These are phyloP conservation scores for Ceriagrion tenellum DNA, from an alignment of 2,888 invertebrate genomes.

Conservation along the genomic window DNA sequence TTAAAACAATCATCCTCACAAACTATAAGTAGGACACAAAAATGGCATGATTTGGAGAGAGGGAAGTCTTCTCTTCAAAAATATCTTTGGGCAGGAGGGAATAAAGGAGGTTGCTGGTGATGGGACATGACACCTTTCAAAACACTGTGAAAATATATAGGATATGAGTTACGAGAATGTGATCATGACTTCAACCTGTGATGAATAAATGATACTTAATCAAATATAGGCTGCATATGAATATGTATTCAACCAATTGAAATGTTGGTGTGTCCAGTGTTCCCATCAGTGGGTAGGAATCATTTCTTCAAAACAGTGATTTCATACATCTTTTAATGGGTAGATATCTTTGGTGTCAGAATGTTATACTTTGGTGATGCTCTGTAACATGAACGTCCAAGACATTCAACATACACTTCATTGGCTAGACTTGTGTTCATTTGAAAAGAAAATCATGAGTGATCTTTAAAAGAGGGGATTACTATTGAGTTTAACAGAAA, in stretches of 20 bases:
- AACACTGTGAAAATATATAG: slow-evolving; percentile 55
- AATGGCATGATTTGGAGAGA: slow-evolving; percentile 35
- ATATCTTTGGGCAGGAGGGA: slow-evolving; percentile 32
- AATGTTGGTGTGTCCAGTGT: not conserved
- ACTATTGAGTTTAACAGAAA: slow-evolving; percentile 45
- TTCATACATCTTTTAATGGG: not conserved
- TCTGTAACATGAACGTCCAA: not conserved
- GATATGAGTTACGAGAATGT: slow-evolving; percentile 31
- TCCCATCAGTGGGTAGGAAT: not conserved
- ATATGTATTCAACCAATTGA: too few species aligned
- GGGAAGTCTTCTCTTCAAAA: slow-evolving; percentile 21
- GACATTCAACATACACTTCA: not conserved
- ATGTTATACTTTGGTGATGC: not conserved
- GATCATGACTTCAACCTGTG: slow-evolving; percentile 60
- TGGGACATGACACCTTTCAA: slow-evolving; percentile 53
- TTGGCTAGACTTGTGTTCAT: not conserved
- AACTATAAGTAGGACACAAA: slow-evolving; percentile 56
- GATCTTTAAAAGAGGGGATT: not conserved
- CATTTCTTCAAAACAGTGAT: not conserved
- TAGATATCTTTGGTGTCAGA: not conserved
- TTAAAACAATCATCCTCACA: slow-evolving; percentile 61
- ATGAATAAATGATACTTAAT: not conserved
- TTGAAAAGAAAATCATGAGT: not conserved
- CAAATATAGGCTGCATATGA: not conserved
- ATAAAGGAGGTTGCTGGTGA: slow-evolving; percentile 60